Base-by-base conservation (phyloP, 2,113 vertebrate genomes). In the Entomyzon cyanotis region DNA sequence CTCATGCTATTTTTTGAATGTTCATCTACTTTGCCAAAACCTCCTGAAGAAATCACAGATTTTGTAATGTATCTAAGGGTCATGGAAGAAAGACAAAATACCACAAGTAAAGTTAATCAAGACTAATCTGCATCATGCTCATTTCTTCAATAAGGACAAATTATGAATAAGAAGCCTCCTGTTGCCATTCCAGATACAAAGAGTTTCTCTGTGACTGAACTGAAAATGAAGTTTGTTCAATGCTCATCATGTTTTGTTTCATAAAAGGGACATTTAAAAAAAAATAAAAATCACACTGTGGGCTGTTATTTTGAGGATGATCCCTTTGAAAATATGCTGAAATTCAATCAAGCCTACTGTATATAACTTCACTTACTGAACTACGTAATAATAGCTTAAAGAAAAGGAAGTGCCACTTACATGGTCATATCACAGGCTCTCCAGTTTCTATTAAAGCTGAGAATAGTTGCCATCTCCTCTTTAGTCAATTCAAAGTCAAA, bases 401-500 rank as follows among this genome's bases (percentile, higher is more conserved):
- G 52, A 41, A 25, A 69, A 27, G 60, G 23, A 64, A 60, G 25
- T 63, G 19, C 8, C 24, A 94, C 98, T 98, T 96, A 99, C 99
- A 88, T 94, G 3, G 62, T 55, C 97, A 99, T 96, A 62, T 97
- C 95, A 89, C 98, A 99, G 71, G 47, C 98, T 90, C 99, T 98
- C 98, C 98, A 99, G 97, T 98, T 98, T 93, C 97, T 98, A 63
- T 99, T 98, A 80, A 98, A 99, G 73, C 97, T 97, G 16, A 98
- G 94, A 49, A 99, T 98, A 16, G 98, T 98, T 82, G 98, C 96
- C 97, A 99, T 98, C 24, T 99, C 99, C 21, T 98, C 98, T 7
- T 97, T 97, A 44, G 92, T 98, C 60, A 99, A 94, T n/a, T 98
- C 96, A 97, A 99, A 99, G 96, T 99, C 99, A 98, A 99, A 99